Evolutionary conservation across 2,113 vertebrate species (phyloP), one percentile per base, ranked within the genome.

Genomic region (Dasypus novemcinctus): DNA sequence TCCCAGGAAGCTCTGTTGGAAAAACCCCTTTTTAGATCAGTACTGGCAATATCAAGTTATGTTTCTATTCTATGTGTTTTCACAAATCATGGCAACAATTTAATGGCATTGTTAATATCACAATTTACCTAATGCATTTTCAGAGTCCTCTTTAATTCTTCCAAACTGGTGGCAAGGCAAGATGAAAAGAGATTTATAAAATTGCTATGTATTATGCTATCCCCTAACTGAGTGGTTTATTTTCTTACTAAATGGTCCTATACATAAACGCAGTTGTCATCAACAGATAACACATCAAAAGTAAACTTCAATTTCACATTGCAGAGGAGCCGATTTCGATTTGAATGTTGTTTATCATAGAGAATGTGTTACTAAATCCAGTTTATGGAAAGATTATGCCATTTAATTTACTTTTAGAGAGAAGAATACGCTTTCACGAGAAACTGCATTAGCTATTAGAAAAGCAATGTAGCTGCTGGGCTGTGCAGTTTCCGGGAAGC

Each of bases 381-480:
- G 75, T 97, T 97, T 97, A 96, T 97, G 91, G 95, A 81, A 95
- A 95, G 86, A 97, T 96, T 91, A 94, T 95, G 71, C 92, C 59
- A 90, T 97, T 97, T 97, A 96, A 97, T 97, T 96, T 97, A 92
- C 96, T 97, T 95, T 93, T 72, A 92, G 89, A 91, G 59, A 72
- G 94, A 96, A 72, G 49, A 87, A 84, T 54, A 71, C 72, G 64
- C 66, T 93, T 95, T 97, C 91, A 91, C 41, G 75, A 91, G 93
- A 95, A 95, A 78, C 49, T 61, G n/a, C 87, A 88, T 94, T 94
- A 96, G 93, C 91, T 76, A 64, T 96, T 81, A 95, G 94, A 71
- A 96, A 94, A 93, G 64, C 49, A 80, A 95, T 66, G n/a, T 14
- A 75, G 31, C 75, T 89, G 25, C n/a, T 0, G 23, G 74, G 54